Base-by-base conservation (phyloP, 2,113 vertebrate genomes). In the Chrysochloris asiatica region DNA sequence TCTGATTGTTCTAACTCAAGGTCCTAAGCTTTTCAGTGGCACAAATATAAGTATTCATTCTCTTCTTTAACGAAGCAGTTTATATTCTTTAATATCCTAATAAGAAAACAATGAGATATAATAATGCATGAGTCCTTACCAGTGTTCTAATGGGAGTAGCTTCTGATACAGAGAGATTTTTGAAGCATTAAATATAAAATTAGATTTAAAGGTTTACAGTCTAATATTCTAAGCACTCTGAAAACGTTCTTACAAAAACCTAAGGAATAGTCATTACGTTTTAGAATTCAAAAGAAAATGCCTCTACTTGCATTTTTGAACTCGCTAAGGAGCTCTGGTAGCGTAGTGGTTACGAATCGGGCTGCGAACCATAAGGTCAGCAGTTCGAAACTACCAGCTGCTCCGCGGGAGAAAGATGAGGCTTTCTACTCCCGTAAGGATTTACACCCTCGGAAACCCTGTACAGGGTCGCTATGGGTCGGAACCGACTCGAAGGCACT, bases 251-350 rank as follows among this genome's bases (percentile, higher is more conserved):
- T 78, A 33, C 3, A 47, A 65, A 83, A 86, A 56, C 6, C n/a
- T 83, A 56, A 59, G 21, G 21, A 50, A 6, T 91, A 47, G 41
- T 88, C 38, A 82, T 90, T 14, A 54, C 83, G 72, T 17, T 45
- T 89, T 82, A 84, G n/a, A 82, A 93, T 88, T 93, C 22, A 77
- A 85, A 89, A 86, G 83, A 82, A 92, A 73, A 92, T 59, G 6
- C 1, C 4, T 85, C 36, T 91, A 26, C 26, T 94, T 93, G 38
- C 65, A 91, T 63, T 86, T 92, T 91, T 94, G 43, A 93, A 91
- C 45, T 28, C 17, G 56, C 26, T 76, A 48, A n/a, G n/a, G n/a
- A n/a, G n/a, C n/a, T n/a, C n/a, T n/a, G n/a, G n/a, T n/a, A n/a
- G n/a, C n/a, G n/a, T n/a, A n/a, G n/a, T n/a, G n/a, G n/a, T n/a